phyloP scores from a whole-genome alignment of 2,113 vertebrate species.

The Ammodytes dubius region DNA sequence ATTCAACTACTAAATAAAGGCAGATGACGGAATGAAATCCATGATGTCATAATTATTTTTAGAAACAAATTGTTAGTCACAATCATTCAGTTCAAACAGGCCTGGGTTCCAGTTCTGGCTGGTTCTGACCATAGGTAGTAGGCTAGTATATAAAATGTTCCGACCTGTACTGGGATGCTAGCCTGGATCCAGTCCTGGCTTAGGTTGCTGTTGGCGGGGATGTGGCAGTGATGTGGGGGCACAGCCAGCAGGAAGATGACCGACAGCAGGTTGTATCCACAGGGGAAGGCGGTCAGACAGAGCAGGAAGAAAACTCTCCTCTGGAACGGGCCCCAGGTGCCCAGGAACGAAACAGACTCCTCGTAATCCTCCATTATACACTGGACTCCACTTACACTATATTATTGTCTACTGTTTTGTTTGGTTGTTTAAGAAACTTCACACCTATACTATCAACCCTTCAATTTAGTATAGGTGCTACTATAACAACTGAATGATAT shows the following conservation, averaged over 20 bases:
- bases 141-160: background rate
- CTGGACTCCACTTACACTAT: background rate
- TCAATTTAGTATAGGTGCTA: background rate
- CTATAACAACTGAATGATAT: background rate
- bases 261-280: slow-evolving; percentile 55
- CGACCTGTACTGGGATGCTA: slow-evolving; percentile 66
- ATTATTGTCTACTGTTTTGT: background rate
- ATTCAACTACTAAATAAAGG: background rate
- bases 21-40: background rate
- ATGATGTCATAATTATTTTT: background rate
- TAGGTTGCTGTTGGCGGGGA: slow-evolving; percentile 58
- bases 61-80: background rate
- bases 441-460: background rate
- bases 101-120: background rate
- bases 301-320: slow-evolving; percentile 49
- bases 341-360: slow-evolving; percentile 57
- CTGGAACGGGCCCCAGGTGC: slow-evolving; percentile 68
- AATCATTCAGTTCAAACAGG: background rate
- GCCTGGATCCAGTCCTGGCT: slow-evolving; percentile 66
- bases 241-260: slow-evolving; percentile 64
- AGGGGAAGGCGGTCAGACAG: slow-evolving; percentile 38
- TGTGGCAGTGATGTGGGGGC: slow-evolving; percentile 60
- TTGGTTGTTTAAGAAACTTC: background rate
- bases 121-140: slow-evolving; percentile 12
- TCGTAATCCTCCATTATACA: slow-evolving; percentile 66